Evolutionary conservation across 2,797 vertebrate genomes (phyloP).

Genomic region (Echiichthys vipera): DNA sequence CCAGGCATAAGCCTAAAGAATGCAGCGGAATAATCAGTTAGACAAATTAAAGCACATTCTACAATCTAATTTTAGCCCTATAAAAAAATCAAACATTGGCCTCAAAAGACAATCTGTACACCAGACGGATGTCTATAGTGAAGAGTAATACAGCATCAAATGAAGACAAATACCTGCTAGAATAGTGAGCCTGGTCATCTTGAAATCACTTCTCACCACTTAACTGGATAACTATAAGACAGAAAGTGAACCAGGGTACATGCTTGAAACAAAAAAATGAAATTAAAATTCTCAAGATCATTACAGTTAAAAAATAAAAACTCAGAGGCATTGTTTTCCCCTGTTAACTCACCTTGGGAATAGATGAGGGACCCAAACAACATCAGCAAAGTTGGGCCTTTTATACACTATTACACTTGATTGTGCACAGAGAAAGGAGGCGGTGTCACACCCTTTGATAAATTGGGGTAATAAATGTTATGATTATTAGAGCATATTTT

Average conservation of each 20-base stretch:
- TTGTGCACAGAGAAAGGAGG: conserved; percentile 2
- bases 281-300: not conserved
- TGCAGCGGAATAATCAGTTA: not conserved
- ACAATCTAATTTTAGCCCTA: not conserved
- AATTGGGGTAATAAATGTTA: conserved; percentile 29
- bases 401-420: conserved; percentile 57
- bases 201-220: conserved; percentile 16
- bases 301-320: not conserved
- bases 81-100: not conserved
- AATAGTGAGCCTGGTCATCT: conserved; percentile 67
- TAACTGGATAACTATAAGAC: conserved; percentile 30
- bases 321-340: not conserved
- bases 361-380: conserved; percentile 12
- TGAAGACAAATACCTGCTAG: conserved; percentile 64
- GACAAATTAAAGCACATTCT: not conserved
- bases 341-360: conserved; percentile 48
- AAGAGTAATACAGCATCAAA: not conserved
- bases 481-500: conserved; percentile 28
- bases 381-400: conserved; percentile 24
- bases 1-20: conserved; percentile 52
- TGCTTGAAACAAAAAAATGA: not conserved
- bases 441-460: not conserved
- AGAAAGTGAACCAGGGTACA: conserved; percentile 1
- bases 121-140: too few relatives aligned
- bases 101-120: not conserved